A percentile compares a stretch with the other conserved stretches of the same genome.
These are phyloP conservation scores for Caligus rogercresseyi DNA, from an alignment of 1,140 invertebrate species.

Conservation along the genomic window DNA sequence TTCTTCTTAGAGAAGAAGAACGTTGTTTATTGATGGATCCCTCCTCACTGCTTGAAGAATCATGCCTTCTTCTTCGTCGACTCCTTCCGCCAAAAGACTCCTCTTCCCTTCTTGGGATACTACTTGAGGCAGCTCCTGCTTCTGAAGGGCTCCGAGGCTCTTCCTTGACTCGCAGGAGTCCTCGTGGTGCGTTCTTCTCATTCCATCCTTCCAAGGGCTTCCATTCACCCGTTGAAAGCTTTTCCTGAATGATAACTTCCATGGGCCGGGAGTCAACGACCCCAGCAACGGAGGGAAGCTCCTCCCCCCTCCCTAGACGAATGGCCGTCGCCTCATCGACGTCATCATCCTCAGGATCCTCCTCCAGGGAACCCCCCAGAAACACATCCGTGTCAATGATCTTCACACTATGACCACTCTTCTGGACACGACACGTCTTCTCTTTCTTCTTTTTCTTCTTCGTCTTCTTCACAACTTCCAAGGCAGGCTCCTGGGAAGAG, in stretches of 20 bases:
- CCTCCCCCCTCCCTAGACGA: constrained; percentile 1
- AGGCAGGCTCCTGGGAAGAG: no score
- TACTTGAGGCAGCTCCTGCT: not conserved
- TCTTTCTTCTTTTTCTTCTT: constrained; percentile 15
- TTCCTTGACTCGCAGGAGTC: not conserved
- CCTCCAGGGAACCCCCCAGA: not conserved
- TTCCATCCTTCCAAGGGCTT: not conserved
- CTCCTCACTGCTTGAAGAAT: not conserved
- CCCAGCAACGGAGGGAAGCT: constrained; percentile 5
- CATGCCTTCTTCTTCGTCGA: no score
- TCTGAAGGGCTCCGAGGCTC: not conserved
- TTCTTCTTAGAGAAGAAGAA: not conserved
- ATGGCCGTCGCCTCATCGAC: not conserved
- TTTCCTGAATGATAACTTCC: not conserved
- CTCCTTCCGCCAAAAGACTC: not conserved
- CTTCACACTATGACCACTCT: not conserved
- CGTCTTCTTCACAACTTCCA: no score
- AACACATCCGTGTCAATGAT: constrained; percentile 4
- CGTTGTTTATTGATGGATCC: not conserved
- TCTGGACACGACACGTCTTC: not conserved
- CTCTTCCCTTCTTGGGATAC: not conserved
- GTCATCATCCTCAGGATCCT: not conserved
- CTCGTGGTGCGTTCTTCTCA: not conserved
- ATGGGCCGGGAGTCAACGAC: constrained; percentile 1
- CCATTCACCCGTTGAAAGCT: not conserved